Evolutionary conservation across 2,113 vertebrate genomes (phyloP).

Genomic region (Arizona elegans): DNA sequence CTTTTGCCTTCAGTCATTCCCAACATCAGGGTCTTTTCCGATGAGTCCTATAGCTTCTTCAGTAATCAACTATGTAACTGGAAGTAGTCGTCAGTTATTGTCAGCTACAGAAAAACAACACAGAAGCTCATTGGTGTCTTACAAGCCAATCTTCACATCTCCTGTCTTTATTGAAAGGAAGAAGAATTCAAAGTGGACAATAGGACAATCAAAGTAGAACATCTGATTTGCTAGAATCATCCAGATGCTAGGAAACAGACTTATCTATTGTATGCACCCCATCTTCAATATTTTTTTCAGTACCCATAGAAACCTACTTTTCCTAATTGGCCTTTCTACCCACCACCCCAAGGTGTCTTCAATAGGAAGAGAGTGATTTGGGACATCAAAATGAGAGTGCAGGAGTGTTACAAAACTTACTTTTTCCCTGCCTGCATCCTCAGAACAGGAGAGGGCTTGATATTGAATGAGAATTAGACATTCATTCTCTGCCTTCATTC

Average conservation of each 20-base stretch:
- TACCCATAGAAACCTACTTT: not conserved
- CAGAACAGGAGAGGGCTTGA: not conserved
- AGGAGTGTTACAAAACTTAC: not conserved
- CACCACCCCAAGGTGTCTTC: not conserved
- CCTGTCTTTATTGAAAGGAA: too few relatives aligned
- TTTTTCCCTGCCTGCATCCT: not conserved
- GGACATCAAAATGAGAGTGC: not conserved
- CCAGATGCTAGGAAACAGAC: not conserved
- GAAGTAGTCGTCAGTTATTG: too few relatives aligned
- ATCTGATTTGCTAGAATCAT: not conserved
- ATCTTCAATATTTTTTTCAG: not conserved
- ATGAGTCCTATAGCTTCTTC: too few relatives aligned
- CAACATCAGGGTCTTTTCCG: too few relatives aligned
- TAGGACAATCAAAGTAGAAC: not conserved
- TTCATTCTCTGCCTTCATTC: not conserved
- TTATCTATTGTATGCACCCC: not conserved
- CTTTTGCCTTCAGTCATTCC: too few relatives aligned
- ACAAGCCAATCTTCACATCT: too few relatives aligned
- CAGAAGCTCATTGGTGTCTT: too few relatives aligned
- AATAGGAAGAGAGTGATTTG: not conserved
- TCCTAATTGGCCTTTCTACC: not conserved
- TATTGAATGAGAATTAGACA: not conserved
- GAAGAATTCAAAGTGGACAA: too few relatives aligned
- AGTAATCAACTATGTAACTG: too few relatives aligned
- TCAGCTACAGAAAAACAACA: too few relatives aligned